Percentiles rank a stretch among this genome's conserved stretches.
Conservation (phyloP, 2,797 vertebrate genomes). For the Parauchenoglanis ngamensis region DNA sequence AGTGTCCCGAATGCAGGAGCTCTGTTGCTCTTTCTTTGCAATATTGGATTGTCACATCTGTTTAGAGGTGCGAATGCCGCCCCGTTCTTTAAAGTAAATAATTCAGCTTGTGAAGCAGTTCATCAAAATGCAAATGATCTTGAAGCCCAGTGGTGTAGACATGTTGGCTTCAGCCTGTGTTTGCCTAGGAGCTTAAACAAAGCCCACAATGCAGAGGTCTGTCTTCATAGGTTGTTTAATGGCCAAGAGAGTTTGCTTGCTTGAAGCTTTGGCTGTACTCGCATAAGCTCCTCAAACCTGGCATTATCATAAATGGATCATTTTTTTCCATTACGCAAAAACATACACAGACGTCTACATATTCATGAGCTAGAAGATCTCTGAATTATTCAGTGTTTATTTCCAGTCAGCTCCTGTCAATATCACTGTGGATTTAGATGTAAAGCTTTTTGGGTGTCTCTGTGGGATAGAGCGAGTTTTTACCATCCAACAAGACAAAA, state of each 20-base stretch:
- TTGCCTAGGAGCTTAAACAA: constrained; percentile 26
- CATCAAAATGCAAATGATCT: constrained; percentile 51
- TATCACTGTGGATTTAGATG: constrained; percentile 58
- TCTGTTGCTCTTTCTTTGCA: neutral
- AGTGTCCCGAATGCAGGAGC: neutral
- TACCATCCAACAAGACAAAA: constrained; percentile 1
- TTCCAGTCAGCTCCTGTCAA: constrained; percentile 61
- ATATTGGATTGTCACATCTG: constrained; percentile 24
- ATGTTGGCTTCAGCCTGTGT: constrained; percentile 5
- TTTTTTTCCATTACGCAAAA: constrained; percentile 53
- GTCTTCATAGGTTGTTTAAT: constrained; percentile 23
- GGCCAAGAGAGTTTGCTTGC: constrained; percentile 25
- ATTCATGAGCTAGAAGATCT: constrained; percentile 61
- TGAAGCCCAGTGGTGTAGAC: constrained; percentile 26
- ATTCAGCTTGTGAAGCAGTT: constrained; percentile 33
- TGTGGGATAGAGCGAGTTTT: neutral
- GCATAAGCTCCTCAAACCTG: constrained; percentile 18
- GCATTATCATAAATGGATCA: constrained; percentile 48
- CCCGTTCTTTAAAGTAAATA: constrained; percentile 36
- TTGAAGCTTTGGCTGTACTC: constrained; percentile 26
- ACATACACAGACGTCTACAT: constrained; percentile 51
- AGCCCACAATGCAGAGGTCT: neutral
- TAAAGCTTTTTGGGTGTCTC: constrained; percentile 10
- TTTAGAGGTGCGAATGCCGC: constrained; percentile 10
- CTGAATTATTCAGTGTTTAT: constrained; percentile 79